Percentiles rank a stretch among this genome's conserved stretches.
These are phyloP conservation scores for Ctenoplectra terminalis DNA, from an alignment of 1,140 invertebrate genomes.

Conservation along the genomic window DNA sequence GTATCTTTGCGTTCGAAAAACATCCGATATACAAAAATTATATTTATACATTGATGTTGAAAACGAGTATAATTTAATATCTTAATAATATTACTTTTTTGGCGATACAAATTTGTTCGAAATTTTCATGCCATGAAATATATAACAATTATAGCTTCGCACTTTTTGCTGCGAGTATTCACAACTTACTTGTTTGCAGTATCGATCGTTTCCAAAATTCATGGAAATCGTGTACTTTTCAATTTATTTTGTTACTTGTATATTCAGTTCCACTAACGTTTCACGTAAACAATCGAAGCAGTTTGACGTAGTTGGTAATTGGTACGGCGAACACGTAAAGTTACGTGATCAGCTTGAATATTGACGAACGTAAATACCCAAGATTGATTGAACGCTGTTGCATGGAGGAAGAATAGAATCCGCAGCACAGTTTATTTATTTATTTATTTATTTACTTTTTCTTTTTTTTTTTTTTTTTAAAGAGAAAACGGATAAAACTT, in stretches of 20 bases:
- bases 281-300: constrained; percentile 7
- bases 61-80: neutral
- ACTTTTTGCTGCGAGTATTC: neutral
- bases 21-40: neutral
- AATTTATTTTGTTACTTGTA: neutral
- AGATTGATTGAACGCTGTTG: constrained; percentile 26
- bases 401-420: neutral
- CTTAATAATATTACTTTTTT: neutral
- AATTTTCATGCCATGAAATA: neutral
- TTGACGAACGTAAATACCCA: constrained; percentile 21
- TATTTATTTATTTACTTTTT: too few relatives aligned
- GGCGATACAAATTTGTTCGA: neutral
- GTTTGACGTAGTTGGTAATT: constrained; percentile 19
- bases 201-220: neutral
- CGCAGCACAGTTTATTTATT: too few relatives aligned
- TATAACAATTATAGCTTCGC: too few relatives aligned
- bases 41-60: neutral
- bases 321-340: constrained; percentile 12
- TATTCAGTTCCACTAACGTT: neutral
- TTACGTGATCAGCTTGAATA: constrained; percentile 40
- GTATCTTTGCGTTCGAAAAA: neutral
- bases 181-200: neutral
- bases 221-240: neutral
- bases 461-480: too few relatives aligned
- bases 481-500: neutral